Evolutionary conservation across 37 sponge, comb jelly and placozoan genomes (phyloP).

Genomic region (Halichondria panicea): DNA sequence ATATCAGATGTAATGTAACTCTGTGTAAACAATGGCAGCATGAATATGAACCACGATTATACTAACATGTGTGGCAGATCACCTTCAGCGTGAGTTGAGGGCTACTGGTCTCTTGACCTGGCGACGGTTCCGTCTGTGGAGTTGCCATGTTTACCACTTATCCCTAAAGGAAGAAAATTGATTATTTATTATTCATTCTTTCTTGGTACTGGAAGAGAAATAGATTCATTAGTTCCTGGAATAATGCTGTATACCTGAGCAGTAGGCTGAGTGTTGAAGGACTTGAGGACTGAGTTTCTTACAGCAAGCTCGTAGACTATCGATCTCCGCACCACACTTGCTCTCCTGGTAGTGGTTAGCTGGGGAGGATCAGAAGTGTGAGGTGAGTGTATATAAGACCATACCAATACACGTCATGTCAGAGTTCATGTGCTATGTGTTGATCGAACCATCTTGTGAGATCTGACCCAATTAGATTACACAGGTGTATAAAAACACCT

Average conservation of each 20-base stretch:
- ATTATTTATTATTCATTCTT: not conserved
- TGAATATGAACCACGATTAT: too few species aligned
- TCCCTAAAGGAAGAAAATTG: too few species aligned
- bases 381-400: not conserved
- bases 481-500: constrained; percentile 33
- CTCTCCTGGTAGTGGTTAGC: constrained; percentile 64
- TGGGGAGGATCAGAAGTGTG: not conserved
- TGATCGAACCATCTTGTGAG: too few species aligned
- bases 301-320: constrained; percentile 40
- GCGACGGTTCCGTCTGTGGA: not conserved
- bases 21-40: constrained; percentile 6
- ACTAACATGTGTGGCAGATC: too few species aligned
- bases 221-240: too few species aligned
- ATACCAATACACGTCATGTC: not conserved
- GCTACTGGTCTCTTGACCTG: not conserved
- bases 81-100: too few species aligned
- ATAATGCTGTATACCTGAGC: constrained; percentile 33
- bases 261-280: constrained; percentile 34
- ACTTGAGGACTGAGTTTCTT: constrained; percentile 26
- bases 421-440: too few species aligned
- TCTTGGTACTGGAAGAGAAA: not conserved
- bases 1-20: constrained; percentile 17
- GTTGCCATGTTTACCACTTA: too few species aligned
- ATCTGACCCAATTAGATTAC: too few species aligned
- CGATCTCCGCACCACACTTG: constrained; percentile 29